A percentile compares a stretch with the other conserved stretches of the same genome.
phyloP scores from a whole-genome alignment of 2,113 vertebrate genomes.

The Tragelaphus buxtoni region DNA sequence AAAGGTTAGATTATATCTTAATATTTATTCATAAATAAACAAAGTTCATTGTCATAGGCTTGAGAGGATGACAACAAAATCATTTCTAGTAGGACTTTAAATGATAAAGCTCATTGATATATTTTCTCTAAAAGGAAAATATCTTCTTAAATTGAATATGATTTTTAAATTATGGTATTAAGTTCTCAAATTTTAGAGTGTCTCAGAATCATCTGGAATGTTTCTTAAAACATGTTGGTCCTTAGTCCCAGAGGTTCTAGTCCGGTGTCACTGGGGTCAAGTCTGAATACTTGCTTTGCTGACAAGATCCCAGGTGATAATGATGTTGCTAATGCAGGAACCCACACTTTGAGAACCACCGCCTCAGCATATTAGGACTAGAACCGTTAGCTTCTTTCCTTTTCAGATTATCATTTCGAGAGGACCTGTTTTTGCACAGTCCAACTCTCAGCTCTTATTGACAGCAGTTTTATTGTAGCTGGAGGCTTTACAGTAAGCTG shows the following conservation, averaged over 20 bases:
- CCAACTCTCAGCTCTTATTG: constrained; percentile 81
- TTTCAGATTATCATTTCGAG: constrained; percentile 72
- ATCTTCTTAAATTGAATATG: neutral
- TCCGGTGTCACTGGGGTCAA: neutral
- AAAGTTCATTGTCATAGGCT: neutral
- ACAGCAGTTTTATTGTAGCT: constrained; percentile 85
- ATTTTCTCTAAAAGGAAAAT: neutral
- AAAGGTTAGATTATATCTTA: neutral
- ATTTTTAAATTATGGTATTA: neutral
- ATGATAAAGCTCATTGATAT: neutral
- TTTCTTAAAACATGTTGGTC: neutral
- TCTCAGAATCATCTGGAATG: neutral
- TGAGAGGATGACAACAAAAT: neutral
- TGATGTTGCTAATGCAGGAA: neutral
- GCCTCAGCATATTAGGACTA: constrained; percentile 58
- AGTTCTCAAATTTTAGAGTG: neutral
- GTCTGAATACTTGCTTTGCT: neutral
- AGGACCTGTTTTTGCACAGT: constrained; percentile 70
- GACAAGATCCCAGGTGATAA: neutral
- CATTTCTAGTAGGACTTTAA: neutral
- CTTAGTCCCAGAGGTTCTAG: neutral
- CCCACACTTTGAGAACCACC: neutral
- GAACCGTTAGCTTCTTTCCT: constrained; percentile 48
- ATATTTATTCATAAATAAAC: neutral
- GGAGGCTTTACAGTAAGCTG: constrained; percentile 85